These are phyloP conservation scores for Corvus hawaiiensis DNA, from an alignment of 2,113 vertebrate species.

Conservation along the genomic window DNA sequence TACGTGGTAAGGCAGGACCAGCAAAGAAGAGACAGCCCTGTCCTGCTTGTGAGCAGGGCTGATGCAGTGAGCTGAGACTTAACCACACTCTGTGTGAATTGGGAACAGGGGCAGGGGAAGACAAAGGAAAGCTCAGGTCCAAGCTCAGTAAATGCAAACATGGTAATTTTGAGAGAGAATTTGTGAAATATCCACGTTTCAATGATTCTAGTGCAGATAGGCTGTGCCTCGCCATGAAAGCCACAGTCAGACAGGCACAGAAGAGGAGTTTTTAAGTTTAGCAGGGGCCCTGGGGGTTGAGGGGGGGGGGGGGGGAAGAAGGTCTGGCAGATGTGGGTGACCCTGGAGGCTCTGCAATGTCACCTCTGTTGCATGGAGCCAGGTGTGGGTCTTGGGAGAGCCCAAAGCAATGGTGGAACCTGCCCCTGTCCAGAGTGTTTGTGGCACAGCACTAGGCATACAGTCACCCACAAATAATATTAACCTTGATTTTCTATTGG, in stretches of 20 bases:
- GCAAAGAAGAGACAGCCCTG: neutral
- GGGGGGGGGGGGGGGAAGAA: neutral
- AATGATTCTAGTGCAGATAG: constrained; percentile 62
- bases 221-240: constrained; percentile 70
- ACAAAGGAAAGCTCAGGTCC: neutral
- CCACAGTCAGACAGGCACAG: constrained; percentile 59
- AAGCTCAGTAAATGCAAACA: neutral
- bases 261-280: constrained; percentile 46
- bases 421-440: neutral
- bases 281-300: neutral
- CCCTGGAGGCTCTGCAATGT: fast-evolving
- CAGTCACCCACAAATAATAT: neutral
- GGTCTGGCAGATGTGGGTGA: neutral
- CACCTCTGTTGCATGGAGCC: neutral
- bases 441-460: neutral
- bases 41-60: fast-evolving
- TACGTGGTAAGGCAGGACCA: neutral
- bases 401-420: neutral
- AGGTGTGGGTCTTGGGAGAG: neutral
- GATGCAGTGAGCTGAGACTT: neutral
- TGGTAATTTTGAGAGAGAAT: neutral
- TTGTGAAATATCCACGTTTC: neutral
- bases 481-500: neutral
- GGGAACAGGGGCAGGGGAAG: neutral
- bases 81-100: neutral